Conservation (phyloP, 1,140 invertebrate genomes). For the Mizuhopecten yessoensis region DNA sequence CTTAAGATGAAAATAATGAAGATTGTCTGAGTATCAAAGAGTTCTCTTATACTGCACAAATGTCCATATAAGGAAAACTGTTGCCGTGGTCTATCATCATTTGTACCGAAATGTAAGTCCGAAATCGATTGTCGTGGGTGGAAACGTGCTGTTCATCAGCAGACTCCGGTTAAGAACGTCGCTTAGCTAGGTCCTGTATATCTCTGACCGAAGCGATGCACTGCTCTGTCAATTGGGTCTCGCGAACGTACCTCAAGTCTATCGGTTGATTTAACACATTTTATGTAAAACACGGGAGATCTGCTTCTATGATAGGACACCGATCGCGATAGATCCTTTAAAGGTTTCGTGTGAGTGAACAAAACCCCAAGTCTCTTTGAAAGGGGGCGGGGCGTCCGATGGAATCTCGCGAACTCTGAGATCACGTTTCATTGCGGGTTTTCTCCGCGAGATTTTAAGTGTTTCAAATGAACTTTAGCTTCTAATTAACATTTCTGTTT, state of each 20-base stretch:
- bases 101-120: not conserved
- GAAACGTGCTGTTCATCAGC: not conserved
- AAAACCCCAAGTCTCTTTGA: not conserved
- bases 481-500: conserved; percentile 25
- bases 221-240: not conserved
- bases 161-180: not conserved
- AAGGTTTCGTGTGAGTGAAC: not conserved
- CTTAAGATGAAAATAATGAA: not conserved
- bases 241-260: not conserved
- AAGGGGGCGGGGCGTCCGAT: not conserved
- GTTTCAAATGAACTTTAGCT: conserved; percentile 38
- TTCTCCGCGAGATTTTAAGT: conserved; percentile 10
- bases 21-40: not conserved
- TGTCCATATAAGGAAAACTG: not conserved
- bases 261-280: not conserved
- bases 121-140: not conserved
- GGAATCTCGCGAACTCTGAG: not conserved
- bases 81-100: too few relatives aligned
- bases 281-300: not conserved
- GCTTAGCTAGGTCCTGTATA: not conserved
- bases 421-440: not conserved
- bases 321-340: too few relatives aligned
- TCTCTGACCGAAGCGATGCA: not conserved
- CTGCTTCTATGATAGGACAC: not conserved
- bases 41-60: not conserved